These are phyloP conservation scores for Scelioninae gen. 2 DNA, from an alignment of 2,888 invertebrate species.

Conservation along the genomic window DNA sequence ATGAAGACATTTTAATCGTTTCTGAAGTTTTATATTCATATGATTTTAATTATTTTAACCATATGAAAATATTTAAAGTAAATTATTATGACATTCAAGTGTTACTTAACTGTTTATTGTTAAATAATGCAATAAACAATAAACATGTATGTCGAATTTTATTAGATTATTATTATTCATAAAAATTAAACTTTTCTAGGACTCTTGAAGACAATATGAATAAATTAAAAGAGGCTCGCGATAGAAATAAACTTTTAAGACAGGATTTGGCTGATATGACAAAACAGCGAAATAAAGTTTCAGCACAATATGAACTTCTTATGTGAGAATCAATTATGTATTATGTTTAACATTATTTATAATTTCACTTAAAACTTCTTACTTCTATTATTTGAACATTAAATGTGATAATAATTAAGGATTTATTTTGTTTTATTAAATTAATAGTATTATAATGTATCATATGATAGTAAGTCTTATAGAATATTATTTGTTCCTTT, in stretches of 20 bases:
- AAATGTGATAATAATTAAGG: too few species aligned
- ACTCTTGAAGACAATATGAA: neutral
- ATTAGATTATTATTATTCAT: too few species aligned
- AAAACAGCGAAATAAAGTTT: conserved; percentile 9
- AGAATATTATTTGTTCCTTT: neutral
- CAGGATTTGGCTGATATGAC: conserved; percentile 10
- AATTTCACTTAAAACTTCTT: neutral
- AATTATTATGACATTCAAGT: too few species aligned
- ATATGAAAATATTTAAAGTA: too few species aligned
- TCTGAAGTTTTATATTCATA: too few species aligned
- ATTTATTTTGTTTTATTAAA: neutral
- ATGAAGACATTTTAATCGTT: too few species aligned
- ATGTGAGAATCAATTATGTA: neutral
- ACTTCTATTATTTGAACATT: neutral
- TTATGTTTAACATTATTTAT: neutral
- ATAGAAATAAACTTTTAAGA: conserved; percentile 10
- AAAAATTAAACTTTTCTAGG: neutral
- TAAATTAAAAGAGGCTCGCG: conserved; percentile 6
- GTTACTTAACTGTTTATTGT: too few species aligned
- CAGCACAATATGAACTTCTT: conserved; percentile 9
- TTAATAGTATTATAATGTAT: too few species aligned
- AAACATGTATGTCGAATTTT: too few species aligned
- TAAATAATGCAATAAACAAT: too few species aligned
- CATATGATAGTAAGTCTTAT: neutral
- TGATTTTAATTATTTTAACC: too few species aligned